Conservation (phyloP, 2,113 vertebrate genomes). For the Vulpes lagopus region DNA sequence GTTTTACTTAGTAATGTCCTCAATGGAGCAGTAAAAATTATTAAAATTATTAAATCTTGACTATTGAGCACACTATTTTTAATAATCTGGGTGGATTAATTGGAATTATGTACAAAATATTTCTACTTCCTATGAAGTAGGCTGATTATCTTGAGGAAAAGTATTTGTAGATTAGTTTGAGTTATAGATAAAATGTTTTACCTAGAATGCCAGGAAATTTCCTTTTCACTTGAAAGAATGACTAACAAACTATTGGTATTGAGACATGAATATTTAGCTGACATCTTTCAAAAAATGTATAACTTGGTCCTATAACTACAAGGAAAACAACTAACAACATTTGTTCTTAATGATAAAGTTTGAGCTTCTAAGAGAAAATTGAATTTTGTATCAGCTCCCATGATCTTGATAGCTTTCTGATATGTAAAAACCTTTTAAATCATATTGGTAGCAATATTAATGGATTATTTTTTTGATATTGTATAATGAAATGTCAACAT, state of each 20-base stretch:
- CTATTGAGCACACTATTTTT: neutral
- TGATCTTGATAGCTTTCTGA: neutral
- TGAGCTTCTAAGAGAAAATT: slow-evolving; percentile 52
- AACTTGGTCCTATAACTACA: neutral
- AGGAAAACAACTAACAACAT: neutral
- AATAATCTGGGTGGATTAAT: neutral
- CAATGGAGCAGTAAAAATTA: neutral
- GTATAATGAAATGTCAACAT: neutral
- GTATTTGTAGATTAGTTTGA: neutral
- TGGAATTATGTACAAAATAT: neutral
- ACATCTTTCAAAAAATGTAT: slow-evolving; percentile 1
- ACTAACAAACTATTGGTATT: neutral
- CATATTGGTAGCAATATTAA: neutral
- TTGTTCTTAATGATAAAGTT: slow-evolving; percentile 39
- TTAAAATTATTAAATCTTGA: slow-evolving; percentile 5
- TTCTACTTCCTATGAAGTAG: neutral
- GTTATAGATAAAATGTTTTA: neutral
- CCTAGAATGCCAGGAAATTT: neutral
- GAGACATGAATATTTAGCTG: slow-evolving; percentile 39
- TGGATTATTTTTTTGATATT: neutral
- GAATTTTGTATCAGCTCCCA: neutral
- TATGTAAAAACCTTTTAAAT: neutral
- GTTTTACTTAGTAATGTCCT: neutral
- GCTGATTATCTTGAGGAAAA: neutral
- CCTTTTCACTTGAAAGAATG: slow-evolving; percentile 30